These are phyloP conservation scores for Hyperoplus lanceolatus DNA, from an alignment of 2,797 vertebrate genomes.

Conservation along the genomic window DNA sequence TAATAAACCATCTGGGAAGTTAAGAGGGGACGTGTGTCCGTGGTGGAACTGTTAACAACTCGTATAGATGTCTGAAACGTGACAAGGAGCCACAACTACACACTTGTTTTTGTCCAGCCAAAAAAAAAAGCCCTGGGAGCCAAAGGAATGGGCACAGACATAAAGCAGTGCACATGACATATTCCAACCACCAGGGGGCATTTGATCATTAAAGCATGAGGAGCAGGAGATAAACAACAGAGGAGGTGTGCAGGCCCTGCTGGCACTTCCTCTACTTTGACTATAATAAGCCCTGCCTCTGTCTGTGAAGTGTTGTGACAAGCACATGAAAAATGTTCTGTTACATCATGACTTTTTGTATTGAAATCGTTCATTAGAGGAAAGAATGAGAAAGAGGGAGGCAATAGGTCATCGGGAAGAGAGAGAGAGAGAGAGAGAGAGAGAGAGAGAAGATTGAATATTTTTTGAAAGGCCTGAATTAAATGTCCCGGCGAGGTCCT, in stretches of 20 bases:
- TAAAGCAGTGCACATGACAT: conserved; percentile 14
- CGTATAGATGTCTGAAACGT: not conserved
- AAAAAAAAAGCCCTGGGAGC: not conserved
- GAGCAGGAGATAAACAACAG: conserved; percentile 49
- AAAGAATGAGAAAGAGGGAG: not conserved
- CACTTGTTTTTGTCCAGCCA: not conserved
- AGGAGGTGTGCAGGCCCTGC: conserved; percentile 36
- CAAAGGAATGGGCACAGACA: conserved; percentile 1
- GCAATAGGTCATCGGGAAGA: not conserved
- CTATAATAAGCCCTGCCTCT: conserved; percentile 38
- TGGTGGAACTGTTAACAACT: not conserved
- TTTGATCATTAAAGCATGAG: conserved; percentile 69
- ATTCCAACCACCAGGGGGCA: conserved; percentile 72
- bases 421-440: not conserved
- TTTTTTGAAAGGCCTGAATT: too few relatives aligned
- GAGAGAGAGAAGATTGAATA: not conserved
- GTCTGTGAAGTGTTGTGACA: conserved; percentile 54
- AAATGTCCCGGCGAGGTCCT: conserved; percentile 1
- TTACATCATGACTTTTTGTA: conserved; percentile 40
- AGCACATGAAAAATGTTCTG: conserved; percentile 5
- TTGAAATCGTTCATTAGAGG: conserved; percentile 12
- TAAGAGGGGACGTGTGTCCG: not conserved
- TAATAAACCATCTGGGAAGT: not conserved
- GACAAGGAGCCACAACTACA: not conserved
- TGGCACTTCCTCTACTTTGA: conserved; percentile 56